Conservation (phyloP, 2,797 vertebrate genomes). For the Peromyscus eremicus region DNA sequence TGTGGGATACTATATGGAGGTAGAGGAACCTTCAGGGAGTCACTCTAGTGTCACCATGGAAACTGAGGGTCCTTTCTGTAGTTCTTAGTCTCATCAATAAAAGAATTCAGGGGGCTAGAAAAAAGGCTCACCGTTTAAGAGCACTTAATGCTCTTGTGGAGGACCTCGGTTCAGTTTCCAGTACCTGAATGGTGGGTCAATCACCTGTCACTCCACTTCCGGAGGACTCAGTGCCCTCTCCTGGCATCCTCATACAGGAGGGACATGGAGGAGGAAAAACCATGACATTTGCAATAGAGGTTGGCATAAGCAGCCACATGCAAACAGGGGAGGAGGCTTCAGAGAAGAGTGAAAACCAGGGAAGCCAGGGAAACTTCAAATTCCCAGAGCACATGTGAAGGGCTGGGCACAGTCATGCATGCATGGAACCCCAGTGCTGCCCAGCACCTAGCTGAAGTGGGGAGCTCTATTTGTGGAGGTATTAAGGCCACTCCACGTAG, state of each 20-base stretch:
- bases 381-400: not conserved
- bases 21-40: no score
- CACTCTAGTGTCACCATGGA: not conserved
- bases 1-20: no score
- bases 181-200: not conserved
- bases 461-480: no score
- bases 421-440: not conserved
- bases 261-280: not conserved
- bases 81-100: not conserved
- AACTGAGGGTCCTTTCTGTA: not conserved
- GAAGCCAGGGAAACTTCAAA: not conserved
- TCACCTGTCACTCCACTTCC: not conserved
- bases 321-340: not conserved
- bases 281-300: not conserved
- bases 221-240: not conserved
- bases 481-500: no score
- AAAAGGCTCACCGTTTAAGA: not conserved
- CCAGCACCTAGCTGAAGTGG: not conserved
- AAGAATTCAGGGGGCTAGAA: not conserved
- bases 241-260: not conserved
- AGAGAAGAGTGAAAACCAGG: not conserved
- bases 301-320: not conserved
- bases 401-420: not conserved
- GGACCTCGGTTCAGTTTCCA: not conserved
- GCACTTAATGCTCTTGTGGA: not conserved